Evolutionary conservation across 2,113 vertebrate species (phyloP).

Genomic region (Nycticorax nycticorax): DNA sequence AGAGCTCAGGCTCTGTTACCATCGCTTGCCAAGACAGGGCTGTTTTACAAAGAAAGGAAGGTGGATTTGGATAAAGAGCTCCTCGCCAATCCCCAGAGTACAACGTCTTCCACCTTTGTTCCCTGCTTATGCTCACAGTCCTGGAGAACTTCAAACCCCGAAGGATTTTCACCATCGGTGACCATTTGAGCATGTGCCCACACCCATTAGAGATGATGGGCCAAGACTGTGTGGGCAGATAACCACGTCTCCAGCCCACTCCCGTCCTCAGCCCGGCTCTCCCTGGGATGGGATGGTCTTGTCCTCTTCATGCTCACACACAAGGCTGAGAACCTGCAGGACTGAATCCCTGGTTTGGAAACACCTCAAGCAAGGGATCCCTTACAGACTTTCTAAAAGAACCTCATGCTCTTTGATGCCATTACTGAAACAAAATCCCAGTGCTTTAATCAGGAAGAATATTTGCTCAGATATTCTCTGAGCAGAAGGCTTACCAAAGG

Average conservation of each 20-base stretch:
- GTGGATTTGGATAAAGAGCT: neutral
- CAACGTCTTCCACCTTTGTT: neutral
- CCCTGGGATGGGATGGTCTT: neutral
- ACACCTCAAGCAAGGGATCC: neutral
- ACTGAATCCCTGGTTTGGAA: neutral
- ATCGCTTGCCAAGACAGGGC: fast-evolving
- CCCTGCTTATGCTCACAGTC: neutral
- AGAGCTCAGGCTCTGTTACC: neutral
- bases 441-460: neutral
- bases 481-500: neutral
- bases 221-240: fast-evolving
- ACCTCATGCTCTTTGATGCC: neutral
- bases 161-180: neutral
- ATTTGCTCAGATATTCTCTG: neutral
- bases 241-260: neutral
- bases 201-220: neutral
- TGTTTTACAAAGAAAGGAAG: neutral
- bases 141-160: neutral
- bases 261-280: neutral
- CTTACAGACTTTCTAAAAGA: neutral
- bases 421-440: neutral
- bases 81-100: fast-evolving
- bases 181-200: neutral
- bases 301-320: neutral
- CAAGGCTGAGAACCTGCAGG: neutral